Evolutionary conservation across 2,113 vertebrate species (phyloP).

Genomic region (Theristicus caerulescens): DNA sequence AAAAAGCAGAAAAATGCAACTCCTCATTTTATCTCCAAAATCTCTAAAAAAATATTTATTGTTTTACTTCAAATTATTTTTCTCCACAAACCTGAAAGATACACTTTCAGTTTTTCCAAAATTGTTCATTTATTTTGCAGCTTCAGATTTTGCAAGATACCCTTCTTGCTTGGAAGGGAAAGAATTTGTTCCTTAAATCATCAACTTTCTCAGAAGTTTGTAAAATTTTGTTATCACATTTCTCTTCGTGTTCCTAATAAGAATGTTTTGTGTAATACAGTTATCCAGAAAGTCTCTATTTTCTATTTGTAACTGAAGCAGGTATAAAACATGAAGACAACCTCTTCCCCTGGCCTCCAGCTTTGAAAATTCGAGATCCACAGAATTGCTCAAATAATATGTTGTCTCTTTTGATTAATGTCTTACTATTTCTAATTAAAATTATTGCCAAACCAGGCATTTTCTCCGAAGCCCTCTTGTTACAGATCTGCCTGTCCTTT

Average conservation of each 20-base stretch:
- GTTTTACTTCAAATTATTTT: background rate
- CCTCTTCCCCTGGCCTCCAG: background rate
- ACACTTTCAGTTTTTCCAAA: background rate
- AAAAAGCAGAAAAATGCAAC: background rate
- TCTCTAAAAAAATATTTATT: background rate
- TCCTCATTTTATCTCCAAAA: background rate
- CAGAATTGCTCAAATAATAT: background rate
- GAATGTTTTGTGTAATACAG: background rate
- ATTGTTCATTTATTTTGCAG: background rate
- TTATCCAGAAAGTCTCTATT: background rate
- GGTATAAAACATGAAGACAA: background rate
- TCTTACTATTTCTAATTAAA: background rate
- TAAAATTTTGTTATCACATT: background rate
- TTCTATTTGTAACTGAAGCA: background rate
- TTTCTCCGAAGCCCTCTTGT: background rate
- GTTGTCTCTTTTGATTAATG: background rate
- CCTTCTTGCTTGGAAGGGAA: background rate
- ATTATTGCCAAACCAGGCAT: background rate
- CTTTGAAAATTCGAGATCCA: background rate
- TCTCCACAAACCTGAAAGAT: background rate
- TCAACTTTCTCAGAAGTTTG: background rate
- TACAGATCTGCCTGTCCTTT: background rate
- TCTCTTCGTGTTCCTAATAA: background rate
- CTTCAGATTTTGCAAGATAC: background rate
- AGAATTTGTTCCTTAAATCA: background rate